phyloP scores from a whole-genome alignment of 2,797 vertebrate species.

The Pelodytes ibericus region DNA sequence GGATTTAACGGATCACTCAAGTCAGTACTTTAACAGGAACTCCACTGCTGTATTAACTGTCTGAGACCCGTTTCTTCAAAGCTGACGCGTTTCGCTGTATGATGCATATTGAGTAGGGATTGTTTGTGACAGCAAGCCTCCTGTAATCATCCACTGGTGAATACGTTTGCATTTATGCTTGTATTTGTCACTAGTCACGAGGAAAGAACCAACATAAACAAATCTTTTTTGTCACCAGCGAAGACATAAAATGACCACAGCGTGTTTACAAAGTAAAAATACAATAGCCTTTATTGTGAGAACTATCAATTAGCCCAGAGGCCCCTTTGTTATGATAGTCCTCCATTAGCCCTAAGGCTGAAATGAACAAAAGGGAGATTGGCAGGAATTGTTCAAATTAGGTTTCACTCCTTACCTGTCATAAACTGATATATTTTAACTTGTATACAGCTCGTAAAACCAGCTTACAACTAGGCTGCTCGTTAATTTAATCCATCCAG shows the following conservation, averaged over 20 bases:
- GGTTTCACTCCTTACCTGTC: constrained; percentile 11
- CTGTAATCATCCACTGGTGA: too few species aligned
- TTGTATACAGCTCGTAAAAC: not conserved
- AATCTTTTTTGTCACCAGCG: not conserved
- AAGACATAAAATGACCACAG: constrained; percentile 9
- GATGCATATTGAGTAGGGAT: too few species aligned
- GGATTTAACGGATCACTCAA: too few species aligned
- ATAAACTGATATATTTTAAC: not conserved
- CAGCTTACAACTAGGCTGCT: not conserved
- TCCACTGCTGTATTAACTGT: too few species aligned
- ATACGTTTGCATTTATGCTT: too few species aligned
- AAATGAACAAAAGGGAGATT: constrained; percentile 16
- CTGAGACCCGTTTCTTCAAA: too few species aligned
- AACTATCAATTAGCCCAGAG: constrained; percentile 29
- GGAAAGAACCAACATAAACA: too few species aligned
- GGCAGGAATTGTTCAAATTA: constrained; percentile 7
- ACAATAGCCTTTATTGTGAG: constrained; percentile 24
- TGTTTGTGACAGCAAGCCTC: too few species aligned
- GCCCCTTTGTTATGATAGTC: constrained; percentile 17
- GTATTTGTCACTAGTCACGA: too few species aligned
- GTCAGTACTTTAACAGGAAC: too few species aligned
- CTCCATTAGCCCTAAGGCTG: constrained; percentile 10
- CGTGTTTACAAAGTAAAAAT: constrained; percentile 1
- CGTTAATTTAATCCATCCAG: not conserved
- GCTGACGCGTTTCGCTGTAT: too few species aligned